These are phyloP conservation scores for Engraulis encrasicolus DNA, from an alignment of 2,113 vertebrate species.

Conservation along the genomic window DNA sequence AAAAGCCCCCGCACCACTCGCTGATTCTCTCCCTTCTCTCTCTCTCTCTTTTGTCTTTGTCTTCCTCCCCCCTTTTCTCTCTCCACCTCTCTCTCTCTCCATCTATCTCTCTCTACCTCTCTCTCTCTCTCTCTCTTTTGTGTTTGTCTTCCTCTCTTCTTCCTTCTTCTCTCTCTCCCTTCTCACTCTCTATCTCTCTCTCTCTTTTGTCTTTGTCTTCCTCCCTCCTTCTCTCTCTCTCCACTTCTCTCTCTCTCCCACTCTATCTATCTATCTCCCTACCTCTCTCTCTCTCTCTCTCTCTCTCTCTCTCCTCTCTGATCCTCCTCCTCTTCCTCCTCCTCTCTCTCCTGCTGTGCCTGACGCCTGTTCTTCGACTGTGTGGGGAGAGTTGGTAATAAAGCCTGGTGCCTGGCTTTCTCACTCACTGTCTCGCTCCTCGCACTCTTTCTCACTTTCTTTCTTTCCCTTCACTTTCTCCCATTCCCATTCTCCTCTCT, in stretches of 20 bases:
- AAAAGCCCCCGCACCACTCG: constrained; percentile 37
- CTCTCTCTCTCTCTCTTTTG: constrained; percentile 54
- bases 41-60: constrained; percentile 56
- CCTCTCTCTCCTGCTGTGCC: constrained; percentile 55
- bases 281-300: constrained; percentile 35
- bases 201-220: constrained; percentile 52
- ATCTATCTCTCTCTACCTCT: constrained; percentile 12
- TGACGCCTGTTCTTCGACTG: constrained; percentile 69
- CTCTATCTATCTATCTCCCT: too few relatives aligned
- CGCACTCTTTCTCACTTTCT: constrained; percentile 54
- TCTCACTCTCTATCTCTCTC: constrained; percentile 28
- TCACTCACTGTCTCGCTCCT: constrained; percentile 63
- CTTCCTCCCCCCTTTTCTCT: constrained; percentile 48
- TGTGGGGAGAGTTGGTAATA: constrained; percentile 72
- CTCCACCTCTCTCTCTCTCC: constrained; percentile 18
- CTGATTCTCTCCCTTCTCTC: constrained; percentile 30
- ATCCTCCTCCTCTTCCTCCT: constrained; percentile 49
- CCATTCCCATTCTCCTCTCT: constrained; percentile 26
- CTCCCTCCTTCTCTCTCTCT: constrained; percentile 57
- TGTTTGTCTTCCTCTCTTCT: constrained; percentile 54
- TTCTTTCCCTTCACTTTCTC: constrained; percentile 23
- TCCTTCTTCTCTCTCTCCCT: too few relatives aligned
- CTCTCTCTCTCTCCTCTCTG: constrained; percentile 56
- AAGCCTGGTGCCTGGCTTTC: constrained; percentile 73
- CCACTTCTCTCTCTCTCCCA: constrained; percentile 26